Evolutionary conservation across 2,797 vertebrate species (phyloP), one percentile per base, ranked within the genome.

Genomic region (Forpus xanthops): DNA sequence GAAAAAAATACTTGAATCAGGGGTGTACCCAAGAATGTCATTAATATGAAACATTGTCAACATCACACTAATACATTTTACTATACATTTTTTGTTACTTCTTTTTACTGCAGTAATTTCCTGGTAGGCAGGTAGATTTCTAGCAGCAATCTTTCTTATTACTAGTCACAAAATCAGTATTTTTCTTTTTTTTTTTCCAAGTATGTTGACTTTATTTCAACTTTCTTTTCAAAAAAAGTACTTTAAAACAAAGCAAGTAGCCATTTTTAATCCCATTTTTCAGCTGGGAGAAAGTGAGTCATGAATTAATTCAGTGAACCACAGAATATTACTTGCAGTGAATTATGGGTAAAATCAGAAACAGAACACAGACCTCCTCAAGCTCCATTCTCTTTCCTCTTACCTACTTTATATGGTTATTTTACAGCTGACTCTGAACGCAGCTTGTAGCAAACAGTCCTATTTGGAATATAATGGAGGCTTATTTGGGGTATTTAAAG

Each of bases 401-500:
- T 77, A 52, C 49, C 19, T 60, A 11, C 70, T 89, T 89, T 45
- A 19, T 91, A 55, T 19, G 35, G 76, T 81, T 75, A 67, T 71
- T 89, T 89, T 85, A 49, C 0, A 6, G 56, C 58, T 85, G 78
- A 89, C 81, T 96, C 92, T 83, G 87, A 93, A 70, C 42, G 1
- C 76, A 78, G 88, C 85, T 92, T 87, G 89, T 85, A 85, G 76
- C 60, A 87, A 93, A 79, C 44, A 78, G 56, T 50, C 62, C 60
- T 87, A 15, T 42, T 42, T 68, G 64, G 93, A 79, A 67, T 58
- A 60, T 88, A 95, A 91, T 83, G 60, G 68, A 94, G 92, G 75
- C 39, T 65, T 94, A 92, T 75, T 88, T 24, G 1, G 50, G 56
- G 15, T 72, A 75, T 93, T 97, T 95, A 95, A 76, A 73, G 91